Percentiles rank a stretch among this genome's conserved stretches.
phyloP scores from a whole-genome alignment of 2,113 vertebrate genomes.

The Callipepla squamata region DNA sequence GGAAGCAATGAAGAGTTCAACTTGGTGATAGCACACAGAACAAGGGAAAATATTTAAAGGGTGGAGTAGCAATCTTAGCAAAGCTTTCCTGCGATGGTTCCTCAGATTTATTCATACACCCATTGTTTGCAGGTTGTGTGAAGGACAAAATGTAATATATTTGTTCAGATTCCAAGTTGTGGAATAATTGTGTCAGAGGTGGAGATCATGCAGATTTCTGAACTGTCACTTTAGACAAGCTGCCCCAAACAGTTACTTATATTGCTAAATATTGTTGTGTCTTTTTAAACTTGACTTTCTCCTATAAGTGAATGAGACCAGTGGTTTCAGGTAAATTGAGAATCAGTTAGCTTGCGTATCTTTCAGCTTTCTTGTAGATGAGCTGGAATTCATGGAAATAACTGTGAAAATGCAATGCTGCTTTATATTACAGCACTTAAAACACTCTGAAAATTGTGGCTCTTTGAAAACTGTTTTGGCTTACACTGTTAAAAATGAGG shows the following conservation, averaged over 20 bases:
- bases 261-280: background rate
- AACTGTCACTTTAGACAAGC: background rate
- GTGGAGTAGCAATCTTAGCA: background rate
- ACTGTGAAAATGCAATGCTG: background rate
- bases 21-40: accelerated
- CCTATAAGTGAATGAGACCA: background rate
- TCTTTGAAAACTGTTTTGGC: background rate
- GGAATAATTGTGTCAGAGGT: background rate
- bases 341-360: background rate
- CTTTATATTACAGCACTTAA: background rate
- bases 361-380: background rate
- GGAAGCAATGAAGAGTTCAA: background rate
- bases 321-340: background rate
- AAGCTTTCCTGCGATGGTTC: background rate
- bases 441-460: background rate
- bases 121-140: background rate
- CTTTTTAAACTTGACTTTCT: background rate
- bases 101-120: background rate
- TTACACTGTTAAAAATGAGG: background rate
- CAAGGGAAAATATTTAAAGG: background rate
- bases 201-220: background rate
- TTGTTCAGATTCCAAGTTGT: background rate
- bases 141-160: background rate
- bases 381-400: background rate
- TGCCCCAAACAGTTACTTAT: background rate